phyloP scores from a whole-genome alignment of 2,888 invertebrate genomes.

The Mythimna lalbum region DNA sequence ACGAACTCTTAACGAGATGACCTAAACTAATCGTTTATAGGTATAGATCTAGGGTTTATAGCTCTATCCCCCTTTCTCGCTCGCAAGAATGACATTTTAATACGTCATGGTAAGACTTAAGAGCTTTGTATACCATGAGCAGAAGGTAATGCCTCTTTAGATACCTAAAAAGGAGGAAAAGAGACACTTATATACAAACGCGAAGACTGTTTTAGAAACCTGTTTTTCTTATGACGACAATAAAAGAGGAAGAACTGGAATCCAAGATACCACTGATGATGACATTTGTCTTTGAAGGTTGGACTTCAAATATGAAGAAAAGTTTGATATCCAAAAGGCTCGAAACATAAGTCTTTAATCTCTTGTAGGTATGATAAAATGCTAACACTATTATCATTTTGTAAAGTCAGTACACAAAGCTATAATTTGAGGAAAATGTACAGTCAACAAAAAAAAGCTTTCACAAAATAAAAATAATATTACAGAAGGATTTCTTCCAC shows the following conservation, averaged over 20 bases:
- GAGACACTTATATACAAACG: neutral
- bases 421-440: constrained; percentile 37
- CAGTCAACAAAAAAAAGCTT: constrained; percentile 19
- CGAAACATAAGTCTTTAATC: neutral
- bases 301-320: neutral
- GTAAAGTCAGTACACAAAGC: constrained; percentile 31
- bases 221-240: neutral
- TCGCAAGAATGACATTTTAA: too few relatives aligned
- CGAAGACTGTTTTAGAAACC: too few relatives aligned
- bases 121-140: too few relatives aligned
- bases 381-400: constrained; percentile 6
- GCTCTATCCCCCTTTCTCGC: too few relatives aligned
- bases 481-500: neutral
- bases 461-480: constrained; percentile 33
- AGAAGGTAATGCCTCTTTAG: too few relatives aligned
- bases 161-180: neutral
- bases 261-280: neutral
- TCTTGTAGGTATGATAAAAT: neutral
- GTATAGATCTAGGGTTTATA: too few relatives aligned
- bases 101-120: too few relatives aligned
- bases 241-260: neutral
- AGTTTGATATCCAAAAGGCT: neutral
- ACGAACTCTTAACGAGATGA: too few relatives aligned
- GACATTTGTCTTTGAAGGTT: neutral
- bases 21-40: too few relatives aligned